Percentiles rank a stretch among this genome's conserved stretches.
These are phyloP conservation scores for Chymomyza fuscimana DNA, from an alignment of 2,888 invertebrate species.

Conservation along the genomic window DNA sequence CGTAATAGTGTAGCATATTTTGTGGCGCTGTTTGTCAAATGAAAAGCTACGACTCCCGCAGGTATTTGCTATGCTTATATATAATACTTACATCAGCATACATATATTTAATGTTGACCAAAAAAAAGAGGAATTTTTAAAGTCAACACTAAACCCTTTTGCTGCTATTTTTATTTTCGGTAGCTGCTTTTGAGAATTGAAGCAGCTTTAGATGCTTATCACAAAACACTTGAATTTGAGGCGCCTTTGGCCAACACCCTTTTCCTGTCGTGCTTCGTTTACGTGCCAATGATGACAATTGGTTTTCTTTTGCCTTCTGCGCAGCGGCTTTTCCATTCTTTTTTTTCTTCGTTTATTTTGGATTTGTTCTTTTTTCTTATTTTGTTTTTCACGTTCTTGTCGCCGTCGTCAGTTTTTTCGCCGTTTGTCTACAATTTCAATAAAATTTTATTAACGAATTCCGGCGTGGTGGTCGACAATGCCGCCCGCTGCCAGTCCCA, in stretches of 20 bases:
- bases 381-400: constrained; percentile 27
- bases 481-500: constrained; percentile 32
- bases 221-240: constrained; percentile 59
- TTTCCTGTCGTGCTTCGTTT: constrained; percentile 56
- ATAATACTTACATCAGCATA: background rate
- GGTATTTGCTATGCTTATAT: constrained; percentile 5
- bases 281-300: constrained; percentile 77
- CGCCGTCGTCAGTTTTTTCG: constrained; percentile 59
- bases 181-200: constrained; percentile 1
- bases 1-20: constrained; percentile 34
- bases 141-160: constrained; percentile 5
- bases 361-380: constrained; percentile 31
- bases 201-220: constrained; percentile 68
- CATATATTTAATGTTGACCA: background rate
- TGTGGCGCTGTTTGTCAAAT: constrained; percentile 9
- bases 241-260: constrained; percentile 47
- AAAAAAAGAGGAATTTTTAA: background rate
- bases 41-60: constrained; percentile 21
- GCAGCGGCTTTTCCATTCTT: constrained; percentile 60
- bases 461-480: constrained; percentile 66
- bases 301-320: constrained; percentile 58
- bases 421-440: constrained; percentile 78
- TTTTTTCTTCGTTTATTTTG: constrained; percentile 19
- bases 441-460: constrained; percentile 79
- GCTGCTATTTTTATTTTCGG: constrained; percentile 2